Conservation (phyloP, 2,113 vertebrate genomes). For the Circaetus cinerascens region DNA sequence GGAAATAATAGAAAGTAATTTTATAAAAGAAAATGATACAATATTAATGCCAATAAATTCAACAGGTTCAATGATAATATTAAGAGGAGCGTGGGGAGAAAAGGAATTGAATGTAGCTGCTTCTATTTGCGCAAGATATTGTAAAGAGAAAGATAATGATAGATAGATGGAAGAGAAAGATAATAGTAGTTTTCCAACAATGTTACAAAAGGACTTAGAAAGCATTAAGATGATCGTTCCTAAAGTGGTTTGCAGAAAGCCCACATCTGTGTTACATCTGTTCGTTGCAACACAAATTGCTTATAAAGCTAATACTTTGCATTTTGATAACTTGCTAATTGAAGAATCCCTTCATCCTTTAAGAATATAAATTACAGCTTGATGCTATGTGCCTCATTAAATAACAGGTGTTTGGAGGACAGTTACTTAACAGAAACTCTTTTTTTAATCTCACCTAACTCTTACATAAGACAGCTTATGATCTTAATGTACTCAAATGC, state of each 20-base stretch:
- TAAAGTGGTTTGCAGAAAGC: neutral
- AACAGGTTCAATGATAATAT: too few relatives aligned
- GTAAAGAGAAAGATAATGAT: neutral
- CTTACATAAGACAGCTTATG: neutral
- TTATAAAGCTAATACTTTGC: slow-evolving; percentile 29
- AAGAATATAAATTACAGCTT: slow-evolving; percentile 25
- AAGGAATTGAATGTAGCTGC: too few relatives aligned
- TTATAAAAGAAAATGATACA: too few relatives aligned
- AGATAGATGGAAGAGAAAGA: neutral
- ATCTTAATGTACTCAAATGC: neutral
- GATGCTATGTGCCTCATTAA: neutral
- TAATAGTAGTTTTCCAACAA: neutral
- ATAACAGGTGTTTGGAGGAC: slow-evolving; percentile 11
- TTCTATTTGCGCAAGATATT: too few relatives aligned
- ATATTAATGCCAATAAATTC: too few relatives aligned
- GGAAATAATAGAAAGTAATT: too few relatives aligned
- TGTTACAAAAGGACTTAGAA: slow-evolving; percentile 29
- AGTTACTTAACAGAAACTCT: neutral
- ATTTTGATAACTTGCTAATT: slow-evolving; percentile 51
- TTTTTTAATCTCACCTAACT: neutral
- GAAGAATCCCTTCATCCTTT: slow-evolving; percentile 6
- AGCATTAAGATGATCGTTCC: neutral
- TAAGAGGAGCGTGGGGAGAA: too few relatives aligned
- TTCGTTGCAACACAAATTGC: neutral
- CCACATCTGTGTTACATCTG: slow-evolving; percentile 7